Percentiles rank a stretch among this genome's conserved stretches.
These are phyloP conservation scores for Arremon aurantiirostris DNA, from an alignment of 2,797 vertebrate species.

Conservation along the genomic window DNA sequence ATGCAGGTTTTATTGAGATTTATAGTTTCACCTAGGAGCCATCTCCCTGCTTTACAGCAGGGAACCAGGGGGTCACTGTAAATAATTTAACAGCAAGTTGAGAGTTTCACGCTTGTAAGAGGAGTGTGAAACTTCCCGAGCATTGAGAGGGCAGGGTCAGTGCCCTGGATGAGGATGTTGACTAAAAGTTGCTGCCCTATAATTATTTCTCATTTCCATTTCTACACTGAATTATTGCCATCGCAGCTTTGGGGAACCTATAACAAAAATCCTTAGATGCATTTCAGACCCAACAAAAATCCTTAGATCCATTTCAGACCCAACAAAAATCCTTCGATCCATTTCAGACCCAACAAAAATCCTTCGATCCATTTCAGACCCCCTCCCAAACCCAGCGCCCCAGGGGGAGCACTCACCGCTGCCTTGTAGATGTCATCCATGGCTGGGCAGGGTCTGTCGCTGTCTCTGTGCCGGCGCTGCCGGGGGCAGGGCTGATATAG, in stretches of 20 bases:
- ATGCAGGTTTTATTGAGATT: background rate
- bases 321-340: rapidly evolving
- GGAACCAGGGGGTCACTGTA: background rate
- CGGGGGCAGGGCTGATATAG: constrained; percentile 65
- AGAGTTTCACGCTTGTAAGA: background rate
- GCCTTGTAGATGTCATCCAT: constrained; percentile 87
- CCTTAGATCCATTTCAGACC: rapidly evolving
- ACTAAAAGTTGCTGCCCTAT: background rate
- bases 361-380: rapidly evolving
- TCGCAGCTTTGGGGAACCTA: background rate
- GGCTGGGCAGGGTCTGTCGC: background rate
- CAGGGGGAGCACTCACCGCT: constrained; percentile 73
- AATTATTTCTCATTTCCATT: background rate
- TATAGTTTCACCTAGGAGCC: background rate
- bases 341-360: background rate
- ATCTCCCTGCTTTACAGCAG: background rate
- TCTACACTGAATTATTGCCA: background rate
- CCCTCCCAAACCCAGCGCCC: rapidly evolving
- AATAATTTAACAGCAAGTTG: background rate
- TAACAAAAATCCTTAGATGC: rapidly evolving
- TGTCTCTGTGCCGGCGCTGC: background rate
- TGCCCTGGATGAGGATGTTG: background rate
- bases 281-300: background rate
- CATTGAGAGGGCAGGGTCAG: background rate
- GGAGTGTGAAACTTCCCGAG: background rate